A percentile compares a stretch with the other conserved stretches of the same genome.
These are phyloP conservation scores for Oncorhynchus gorbuscha DNA, from an alignment of 2,113 vertebrate genomes.

Conservation along the genomic window DNA sequence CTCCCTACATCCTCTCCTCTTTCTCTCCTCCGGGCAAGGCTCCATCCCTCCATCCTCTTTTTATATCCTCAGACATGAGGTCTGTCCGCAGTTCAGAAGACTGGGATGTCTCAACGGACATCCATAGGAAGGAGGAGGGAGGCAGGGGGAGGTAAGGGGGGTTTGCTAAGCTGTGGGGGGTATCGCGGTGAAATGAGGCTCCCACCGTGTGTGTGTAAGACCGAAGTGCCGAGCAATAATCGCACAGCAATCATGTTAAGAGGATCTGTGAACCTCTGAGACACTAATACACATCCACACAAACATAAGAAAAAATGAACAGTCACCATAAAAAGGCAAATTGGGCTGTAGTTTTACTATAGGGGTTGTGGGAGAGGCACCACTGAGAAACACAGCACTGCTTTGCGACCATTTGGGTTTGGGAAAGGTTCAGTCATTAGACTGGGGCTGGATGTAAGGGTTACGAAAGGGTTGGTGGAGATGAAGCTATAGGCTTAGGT, in stretches of 20 bases:
- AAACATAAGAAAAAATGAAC: conserved; percentile 18
- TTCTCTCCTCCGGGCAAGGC: background rate
- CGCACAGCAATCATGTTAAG: conserved; percentile 61
- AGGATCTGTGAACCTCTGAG: conserved; percentile 43
- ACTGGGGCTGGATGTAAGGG: too few species aligned
- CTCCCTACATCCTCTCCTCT: background rate
- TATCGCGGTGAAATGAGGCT: conserved; percentile 12
- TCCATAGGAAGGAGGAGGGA: background rate
- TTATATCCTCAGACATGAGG: conserved; percentile 35
- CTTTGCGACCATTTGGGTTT: too few species aligned
- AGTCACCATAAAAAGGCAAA: conserved; percentile 28
- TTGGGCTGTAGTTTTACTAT: background rate
- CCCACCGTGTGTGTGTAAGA: conserved; percentile 5
- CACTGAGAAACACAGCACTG: background rate
- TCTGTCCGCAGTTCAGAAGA: conserved; percentile 37
- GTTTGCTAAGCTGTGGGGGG: conserved; percentile 29
- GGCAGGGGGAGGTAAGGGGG: background rate
- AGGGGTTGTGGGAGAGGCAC: background rate
- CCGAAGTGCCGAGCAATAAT: conserved; percentile 50
- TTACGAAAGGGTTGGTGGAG: too few species aligned
- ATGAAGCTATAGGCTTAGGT: background rate
- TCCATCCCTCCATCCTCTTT: background rate
- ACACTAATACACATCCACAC: background rate
- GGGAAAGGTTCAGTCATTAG: background rate
- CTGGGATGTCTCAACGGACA: conserved; percentile 34